phyloP scores from a whole-genome alignment of 1,140 invertebrate genomes.

The Sipha flava region DNA sequence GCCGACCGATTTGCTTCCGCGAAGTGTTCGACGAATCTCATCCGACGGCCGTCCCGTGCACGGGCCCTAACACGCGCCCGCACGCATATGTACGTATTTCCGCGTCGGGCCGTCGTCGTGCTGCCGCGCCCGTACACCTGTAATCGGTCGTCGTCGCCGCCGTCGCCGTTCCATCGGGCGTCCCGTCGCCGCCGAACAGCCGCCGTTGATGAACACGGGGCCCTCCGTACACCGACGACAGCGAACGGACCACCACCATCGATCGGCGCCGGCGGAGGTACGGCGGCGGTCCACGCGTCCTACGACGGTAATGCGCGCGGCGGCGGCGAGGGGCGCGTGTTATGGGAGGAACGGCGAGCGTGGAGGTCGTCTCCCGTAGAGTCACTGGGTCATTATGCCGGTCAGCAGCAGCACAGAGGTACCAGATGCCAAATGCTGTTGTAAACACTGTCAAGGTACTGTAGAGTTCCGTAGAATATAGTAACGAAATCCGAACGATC shows the following conservation, averaged over 20 bases:
- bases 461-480: background rate
- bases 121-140: no score
- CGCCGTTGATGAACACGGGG: background rate
- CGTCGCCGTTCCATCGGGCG: no score
- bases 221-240: no score
- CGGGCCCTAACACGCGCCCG: no score
- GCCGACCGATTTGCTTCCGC: no score
- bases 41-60: no score
- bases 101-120: no score
- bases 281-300: background rate
- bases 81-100: no score
- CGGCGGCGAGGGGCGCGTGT: background rate
- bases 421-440: constrained; percentile 32
- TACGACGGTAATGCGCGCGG: constrained; percentile 9
- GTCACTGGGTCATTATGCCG: constrained; percentile 30
- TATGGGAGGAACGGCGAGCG: constrained; percentile 28
- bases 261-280: background rate
- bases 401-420: constrained; percentile 33
- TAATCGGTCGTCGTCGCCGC: no score
- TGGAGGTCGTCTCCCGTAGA: constrained; percentile 29
- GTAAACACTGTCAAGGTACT: constrained; percentile 31
- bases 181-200: background rate
- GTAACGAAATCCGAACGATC: no score
- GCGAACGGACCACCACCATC: background rate
- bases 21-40: no score